Evolutionary conservation across 2,888 invertebrate species (phyloP), one percentile per base, ranked within the genome.

Genomic region (Junonia oenone): DNA sequence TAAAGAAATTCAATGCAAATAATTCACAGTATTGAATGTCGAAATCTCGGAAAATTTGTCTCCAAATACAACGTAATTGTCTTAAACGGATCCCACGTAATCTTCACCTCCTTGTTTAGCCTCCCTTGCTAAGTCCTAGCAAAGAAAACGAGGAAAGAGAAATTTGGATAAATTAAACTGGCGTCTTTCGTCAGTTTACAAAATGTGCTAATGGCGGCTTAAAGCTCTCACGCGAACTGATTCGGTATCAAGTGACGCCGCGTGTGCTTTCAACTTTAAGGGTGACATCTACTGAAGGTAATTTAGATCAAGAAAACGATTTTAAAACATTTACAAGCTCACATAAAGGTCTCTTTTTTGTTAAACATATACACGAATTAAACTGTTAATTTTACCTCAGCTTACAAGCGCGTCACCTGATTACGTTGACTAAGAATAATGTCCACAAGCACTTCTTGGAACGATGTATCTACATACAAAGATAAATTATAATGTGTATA

Each of bases 151-250:
- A 82, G 84, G 68, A 80, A 84, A 82, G 75, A 73, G 77, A 85
- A 73, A 86, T 87, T 85, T 78, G 71, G 84, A 85, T 88, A 83
- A 85, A 86, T 84, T 86, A 81, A 77, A 72, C 68, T 75, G 74
- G 72, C 77, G 76, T 80, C 81, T 79, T 79, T 78, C 72, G 73
- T 68, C 76, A 75, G 73, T 75, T 75, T 66, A 76, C 75, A 67
- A 75, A 82, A 70, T 82, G 80, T 73, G 80, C 77, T 85, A 83
- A 85, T 81, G 78, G 53, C 57, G 56, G 58, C 52, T 62, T 61
- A 67, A 57, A 53, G 59, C 58, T 68, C 76, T 78, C 83, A 81
- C 78, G 81, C 78, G 76, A 81, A 68, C 72, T 65, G 67, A 72
- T 71, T 69, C 61, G 49, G 69, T 68, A 68, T 76, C 78, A 77